A percentile compares a stretch with the other conserved stretches of the same genome.
Evolutionary conservation across 2,113 vertebrate species (phyloP).

Genomic region (Malaclemys terrapin): DNA sequence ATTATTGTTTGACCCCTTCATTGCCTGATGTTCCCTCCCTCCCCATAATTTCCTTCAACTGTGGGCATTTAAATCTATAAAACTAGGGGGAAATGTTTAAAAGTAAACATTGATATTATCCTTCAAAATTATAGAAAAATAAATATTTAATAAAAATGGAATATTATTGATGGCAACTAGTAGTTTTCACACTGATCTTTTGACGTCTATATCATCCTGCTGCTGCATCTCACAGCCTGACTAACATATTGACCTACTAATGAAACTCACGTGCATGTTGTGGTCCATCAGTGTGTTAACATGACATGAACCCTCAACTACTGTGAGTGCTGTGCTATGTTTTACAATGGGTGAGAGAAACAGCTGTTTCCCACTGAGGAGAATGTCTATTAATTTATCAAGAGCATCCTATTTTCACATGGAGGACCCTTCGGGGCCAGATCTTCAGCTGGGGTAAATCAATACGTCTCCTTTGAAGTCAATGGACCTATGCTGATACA

Average conservation of each 20-base stretch:
- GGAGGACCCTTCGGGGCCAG: not conserved
- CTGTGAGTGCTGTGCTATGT: not conserved
- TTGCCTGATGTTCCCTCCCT: not conserved
- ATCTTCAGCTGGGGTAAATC: not conserved
- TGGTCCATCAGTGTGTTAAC: rapidly evolving
- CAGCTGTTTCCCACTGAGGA: not conserved
- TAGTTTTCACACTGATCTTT: not conserved
- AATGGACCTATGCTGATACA: not conserved
- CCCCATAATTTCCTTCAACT: not conserved
- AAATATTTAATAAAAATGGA: not conserved
- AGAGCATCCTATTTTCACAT: not conserved
- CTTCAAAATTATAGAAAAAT: not conserved
- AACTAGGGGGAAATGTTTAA: not conserved
- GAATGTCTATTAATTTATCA: rapidly evolving
- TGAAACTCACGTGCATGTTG: rapidly evolving
- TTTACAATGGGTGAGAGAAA: not conserved
- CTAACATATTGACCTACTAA: rapidly evolving
- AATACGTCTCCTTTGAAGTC: rapidly evolving
- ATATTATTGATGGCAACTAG: not conserved
- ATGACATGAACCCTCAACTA: rapidly evolving
- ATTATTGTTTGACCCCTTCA: not conserved
- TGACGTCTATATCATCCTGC: not conserved
- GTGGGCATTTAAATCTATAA: not conserved
- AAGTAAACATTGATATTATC: not conserved
- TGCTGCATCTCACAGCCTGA: rapidly evolving